A percentile compares a stretch with the other conserved stretches of the same genome.
Evolutionary conservation across 2,797 vertebrate genomes (phyloP).

Genomic region (Crypturellus tataupa): DNA sequence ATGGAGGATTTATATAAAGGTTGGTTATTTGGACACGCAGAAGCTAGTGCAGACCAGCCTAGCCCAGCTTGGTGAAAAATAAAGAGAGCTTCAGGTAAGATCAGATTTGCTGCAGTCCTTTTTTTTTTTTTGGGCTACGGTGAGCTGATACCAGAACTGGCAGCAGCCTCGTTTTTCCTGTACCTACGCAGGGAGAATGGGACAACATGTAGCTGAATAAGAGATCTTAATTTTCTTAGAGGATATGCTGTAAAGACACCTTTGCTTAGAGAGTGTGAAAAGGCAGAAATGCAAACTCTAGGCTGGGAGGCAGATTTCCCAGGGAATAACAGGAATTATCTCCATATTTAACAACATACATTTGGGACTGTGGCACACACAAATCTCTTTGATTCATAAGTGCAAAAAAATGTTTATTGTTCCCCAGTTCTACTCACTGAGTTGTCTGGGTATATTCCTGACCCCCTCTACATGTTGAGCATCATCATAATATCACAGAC

Average conservation of each 20-base stretch:
- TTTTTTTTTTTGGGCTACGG: background rate
- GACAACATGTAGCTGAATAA: background rate
- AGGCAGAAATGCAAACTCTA: background rate
- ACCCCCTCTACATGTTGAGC: background rate
- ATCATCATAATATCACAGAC: background rate
- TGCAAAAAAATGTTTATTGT: background rate
- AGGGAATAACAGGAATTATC: background rate
- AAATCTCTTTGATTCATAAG: background rate
- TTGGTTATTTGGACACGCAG: background rate
- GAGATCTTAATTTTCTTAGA: background rate
- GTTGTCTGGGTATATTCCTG: background rate
- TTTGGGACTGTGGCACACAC: background rate
- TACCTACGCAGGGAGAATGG: background rate
- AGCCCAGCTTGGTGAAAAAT: background rate
- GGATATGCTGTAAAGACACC: background rate
- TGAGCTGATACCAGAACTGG: background rate
- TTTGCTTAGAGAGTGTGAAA: background rate
- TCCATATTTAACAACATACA: background rate
- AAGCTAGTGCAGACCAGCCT: background rate
- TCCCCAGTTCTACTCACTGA: background rate
- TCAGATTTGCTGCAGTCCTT: background rate
- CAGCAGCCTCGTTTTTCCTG: background rate
- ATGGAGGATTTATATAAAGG: constrained; percentile 43
- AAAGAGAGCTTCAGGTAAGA: background rate
- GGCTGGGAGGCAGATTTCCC: background rate